Conservation (phyloP, 1,140 invertebrate genomes). For the Caenorhabditis inopinata region DNA sequence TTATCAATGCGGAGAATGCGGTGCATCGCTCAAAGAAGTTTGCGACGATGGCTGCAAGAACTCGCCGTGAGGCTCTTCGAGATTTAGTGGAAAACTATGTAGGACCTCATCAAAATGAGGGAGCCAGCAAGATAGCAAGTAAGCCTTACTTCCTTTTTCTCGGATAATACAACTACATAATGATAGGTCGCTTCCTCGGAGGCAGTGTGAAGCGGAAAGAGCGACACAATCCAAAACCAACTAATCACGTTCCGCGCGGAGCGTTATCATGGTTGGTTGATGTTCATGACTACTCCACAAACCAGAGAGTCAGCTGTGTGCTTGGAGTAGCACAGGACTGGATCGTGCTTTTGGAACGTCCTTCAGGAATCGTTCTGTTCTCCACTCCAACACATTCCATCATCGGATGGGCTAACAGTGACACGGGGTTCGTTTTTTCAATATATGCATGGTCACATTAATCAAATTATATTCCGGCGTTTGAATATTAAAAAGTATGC, state of each 20-base stretch:
- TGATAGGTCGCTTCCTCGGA: constrained; percentile 58
- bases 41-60: constrained; percentile 91
- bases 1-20: constrained; percentile 96
- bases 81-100: constrained; percentile 80
- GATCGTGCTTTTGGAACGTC: constrained; percentile 81
- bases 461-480: no score
- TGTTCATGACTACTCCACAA: constrained; percentile 71
- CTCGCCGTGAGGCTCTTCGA: constrained; percentile 90
- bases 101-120: constrained; percentile 63
- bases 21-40: constrained; percentile 94
- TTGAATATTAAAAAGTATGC: no score
- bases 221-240: constrained; percentile 72
- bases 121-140: constrained; percentile 63
- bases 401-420: constrained; percentile 75
- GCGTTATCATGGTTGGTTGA: constrained; percentile 79
- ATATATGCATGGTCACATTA: no score
- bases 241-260: constrained; percentile 74
- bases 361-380: constrained; percentile 79
- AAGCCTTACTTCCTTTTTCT: no score
- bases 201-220: constrained; percentile 73
- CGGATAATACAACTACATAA: no score
- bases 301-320: constrained; percentile 75
- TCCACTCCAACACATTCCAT: constrained; percentile 81
- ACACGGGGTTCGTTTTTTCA: constrained; percentile 50
- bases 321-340: constrained; percentile 84